phyloP scores from a whole-genome alignment of 2,888 invertebrate species.

The Malthinus flaveolus region DNA sequence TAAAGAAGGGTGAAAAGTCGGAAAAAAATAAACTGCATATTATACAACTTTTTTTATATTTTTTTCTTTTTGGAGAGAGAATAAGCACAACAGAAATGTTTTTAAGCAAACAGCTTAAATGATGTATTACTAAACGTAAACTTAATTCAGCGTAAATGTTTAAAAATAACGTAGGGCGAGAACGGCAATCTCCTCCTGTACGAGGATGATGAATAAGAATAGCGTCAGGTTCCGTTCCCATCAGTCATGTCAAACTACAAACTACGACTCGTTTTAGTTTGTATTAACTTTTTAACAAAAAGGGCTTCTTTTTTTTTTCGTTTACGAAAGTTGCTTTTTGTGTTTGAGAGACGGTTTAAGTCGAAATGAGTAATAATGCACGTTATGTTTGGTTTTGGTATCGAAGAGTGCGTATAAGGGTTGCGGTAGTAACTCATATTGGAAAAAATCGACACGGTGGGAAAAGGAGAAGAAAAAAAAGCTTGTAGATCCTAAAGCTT shows the following conservation, averaged over 20 bases:
- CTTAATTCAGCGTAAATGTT: conserved; percentile 7
- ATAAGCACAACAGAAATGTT: conserved; percentile 4
- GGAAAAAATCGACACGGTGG: background rate
- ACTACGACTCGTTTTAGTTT: conserved; percentile 16
- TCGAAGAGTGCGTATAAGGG: too few species aligned
- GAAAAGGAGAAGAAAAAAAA: background rate
- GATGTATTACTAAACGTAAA: conserved; percentile 8
- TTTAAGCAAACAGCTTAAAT: conserved; percentile 1
- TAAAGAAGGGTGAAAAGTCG: too few species aligned
- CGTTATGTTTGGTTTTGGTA: too few species aligned
- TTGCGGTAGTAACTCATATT: too few species aligned
- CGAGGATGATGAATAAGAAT: conserved; percentile 25
- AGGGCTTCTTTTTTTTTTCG: too few species aligned
- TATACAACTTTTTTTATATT: background rate
- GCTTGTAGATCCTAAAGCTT: conserved; percentile 3
- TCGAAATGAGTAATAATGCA: too few species aligned
- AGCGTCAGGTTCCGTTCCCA: conserved; percentile 26
- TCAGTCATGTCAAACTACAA: conserved; percentile 18
- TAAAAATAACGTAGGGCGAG: conserved; percentile 22
- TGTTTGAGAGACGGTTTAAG: too few species aligned
- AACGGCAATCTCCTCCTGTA: conserved; percentile 23
- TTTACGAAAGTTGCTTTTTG: too few species aligned
- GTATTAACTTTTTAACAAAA: conserved; percentile 14
- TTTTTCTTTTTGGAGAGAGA: background rate
- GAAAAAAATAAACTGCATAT: background rate